Evolutionary conservation across 2,797 vertebrate species (phyloP).

Genomic region (Sphaeramia orbicularis): DNA sequence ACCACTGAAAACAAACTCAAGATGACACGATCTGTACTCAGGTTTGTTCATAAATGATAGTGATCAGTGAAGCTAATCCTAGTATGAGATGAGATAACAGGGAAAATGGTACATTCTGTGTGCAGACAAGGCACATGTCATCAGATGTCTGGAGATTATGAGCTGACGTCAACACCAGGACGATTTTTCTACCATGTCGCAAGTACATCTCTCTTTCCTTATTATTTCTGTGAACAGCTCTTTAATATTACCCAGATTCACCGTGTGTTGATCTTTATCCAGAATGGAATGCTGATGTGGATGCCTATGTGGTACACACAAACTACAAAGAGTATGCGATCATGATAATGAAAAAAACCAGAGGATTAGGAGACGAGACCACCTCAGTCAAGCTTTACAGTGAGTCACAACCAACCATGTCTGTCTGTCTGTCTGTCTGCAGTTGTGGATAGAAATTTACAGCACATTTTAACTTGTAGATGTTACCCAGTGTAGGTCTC

Average conservation of each 20-base stretch:
- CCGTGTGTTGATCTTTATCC: slow-evolving; percentile 40
- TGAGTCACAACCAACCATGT: slow-evolving; percentile 72
- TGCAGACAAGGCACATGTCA: slow-evolving; percentile 74
- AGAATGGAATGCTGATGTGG: slow-evolving; percentile 86
- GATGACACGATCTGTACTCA: slow-evolving; percentile 55
- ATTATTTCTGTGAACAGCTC: neutral
- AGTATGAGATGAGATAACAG: no score
- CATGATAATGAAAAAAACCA: slow-evolving; percentile 85
- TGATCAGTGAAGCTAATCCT: no score
- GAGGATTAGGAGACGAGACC: slow-evolving; percentile 61
- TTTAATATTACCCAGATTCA: neutral
- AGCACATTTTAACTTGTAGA: neutral
- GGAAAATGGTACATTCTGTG: neutral
- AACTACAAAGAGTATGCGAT: slow-evolving; percentile 93
- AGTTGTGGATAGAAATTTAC: neutral
- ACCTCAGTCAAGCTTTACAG: slow-evolving; percentile 89
- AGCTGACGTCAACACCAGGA: slow-evolving; percentile 78
- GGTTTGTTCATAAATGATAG: slow-evolving; percentile 60
- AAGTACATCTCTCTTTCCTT: slow-evolving; percentile 57
- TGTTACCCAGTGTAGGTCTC: no score
- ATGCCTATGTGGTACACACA: slow-evolving; percentile 89
- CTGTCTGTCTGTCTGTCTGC: no score
- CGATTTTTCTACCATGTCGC: slow-evolving; percentile 69
- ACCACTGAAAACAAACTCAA: slow-evolving; percentile 53
- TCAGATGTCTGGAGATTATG: slow-evolving; percentile 68